These are phyloP conservation scores for Meloidogyne exigua DNA, from an alignment of 1,140 invertebrate genomes.

Conservation along the genomic window DNA sequence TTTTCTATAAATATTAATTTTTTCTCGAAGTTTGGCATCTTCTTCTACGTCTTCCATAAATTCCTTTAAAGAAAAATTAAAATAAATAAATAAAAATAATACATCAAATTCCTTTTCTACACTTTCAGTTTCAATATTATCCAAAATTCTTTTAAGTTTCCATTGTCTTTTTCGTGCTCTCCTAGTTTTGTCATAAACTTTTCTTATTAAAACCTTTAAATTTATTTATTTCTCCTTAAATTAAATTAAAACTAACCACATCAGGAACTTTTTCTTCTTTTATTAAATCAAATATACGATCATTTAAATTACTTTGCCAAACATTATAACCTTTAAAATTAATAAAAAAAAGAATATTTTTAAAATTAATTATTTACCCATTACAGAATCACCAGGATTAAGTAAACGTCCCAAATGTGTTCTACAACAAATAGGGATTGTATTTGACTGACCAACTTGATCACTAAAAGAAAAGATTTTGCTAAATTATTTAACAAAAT, in stretches of 20 bases:
- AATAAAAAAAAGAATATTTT: slow-evolving; percentile 27
- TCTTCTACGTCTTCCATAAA: slow-evolving; percentile 97
- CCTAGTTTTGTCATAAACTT: slow-evolving; percentile 77
- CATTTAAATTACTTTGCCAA: slow-evolving; percentile 58
- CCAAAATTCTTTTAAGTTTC: slow-evolving; percentile 82
- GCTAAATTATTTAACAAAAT: too few relatives aligned
- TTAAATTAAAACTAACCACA: slow-evolving; percentile 23
- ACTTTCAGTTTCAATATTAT: slow-evolving; percentile 64
- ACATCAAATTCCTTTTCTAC: slow-evolving; percentile 56
- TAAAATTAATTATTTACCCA: slow-evolving; percentile 70
- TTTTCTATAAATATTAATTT: slow-evolving; percentile 88
- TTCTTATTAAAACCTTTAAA: slow-evolving; percentile 76
- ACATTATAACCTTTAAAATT: slow-evolving; percentile 54
- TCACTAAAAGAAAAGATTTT: slow-evolving; percentile 63
- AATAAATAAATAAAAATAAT: slow-evolving; percentile 15
- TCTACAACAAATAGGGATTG: slow-evolving; percentile 75
- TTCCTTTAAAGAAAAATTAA: slow-evolving; percentile 39
- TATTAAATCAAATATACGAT: slow-evolving; percentile 52
- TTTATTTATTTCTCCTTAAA: not conserved
- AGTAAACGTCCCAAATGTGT: slow-evolving; percentile 92
- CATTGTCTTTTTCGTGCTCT: slow-evolving; percentile 78
- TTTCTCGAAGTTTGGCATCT: slow-evolving; percentile 80
- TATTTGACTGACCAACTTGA: slow-evolving; percentile 82
- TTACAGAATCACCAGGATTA: slow-evolving; percentile 84
- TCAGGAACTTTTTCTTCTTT: slow-evolving; percentile 56